Evolutionary conservation across 2,888 invertebrate genomes (phyloP), one percentile per base, ranked within the genome.

Genomic region (Drosophila formosana): DNA sequence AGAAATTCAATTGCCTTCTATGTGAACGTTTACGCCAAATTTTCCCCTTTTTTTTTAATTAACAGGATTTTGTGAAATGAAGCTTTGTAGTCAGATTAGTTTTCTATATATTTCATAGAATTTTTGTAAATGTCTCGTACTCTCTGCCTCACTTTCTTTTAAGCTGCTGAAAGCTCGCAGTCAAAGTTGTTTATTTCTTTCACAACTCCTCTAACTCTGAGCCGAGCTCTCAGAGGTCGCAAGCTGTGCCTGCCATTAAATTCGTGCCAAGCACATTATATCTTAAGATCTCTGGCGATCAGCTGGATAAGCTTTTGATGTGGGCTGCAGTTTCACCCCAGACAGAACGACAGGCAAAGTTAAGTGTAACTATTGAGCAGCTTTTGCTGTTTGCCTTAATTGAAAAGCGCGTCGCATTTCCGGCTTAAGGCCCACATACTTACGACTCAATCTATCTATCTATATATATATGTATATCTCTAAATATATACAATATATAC

Each of bases 401-500:
- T 83, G 83, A 89, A 83, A 89, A 85, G 83, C 89, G 83, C 89
- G 88, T 85, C 83, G 88, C 80, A 88, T 88, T 85, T 83, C 83
- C 83, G 83, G 86, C 76, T 75, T 74, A 67, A 70, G 62, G 39
- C 66, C 57, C 65, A 64, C 56, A 67, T 49, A 60, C 41, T 45
- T 50, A 37, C 18, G 39, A 18, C 43, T 45, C 53, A 47, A 45
- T 28, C 34, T 45, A 7, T 37, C 43, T 39, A 47, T 61, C 13
- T 13, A 18, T 56, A 26, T 41, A 51, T 37, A 13, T 26, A 3
- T 26, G 2, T 26, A 3, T 26, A 18, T 51, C 39, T 43, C 56
- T 51, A 45, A 9, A 6, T 52, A 39, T 39, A 50, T 26, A 45
- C 41, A 56, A 30, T 7, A 30, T 46, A 26, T 28, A 23, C 28